Evolutionary conservation across 2,888 invertebrate genomes (phyloP).

Genomic region (Andrena bicolor): DNA sequence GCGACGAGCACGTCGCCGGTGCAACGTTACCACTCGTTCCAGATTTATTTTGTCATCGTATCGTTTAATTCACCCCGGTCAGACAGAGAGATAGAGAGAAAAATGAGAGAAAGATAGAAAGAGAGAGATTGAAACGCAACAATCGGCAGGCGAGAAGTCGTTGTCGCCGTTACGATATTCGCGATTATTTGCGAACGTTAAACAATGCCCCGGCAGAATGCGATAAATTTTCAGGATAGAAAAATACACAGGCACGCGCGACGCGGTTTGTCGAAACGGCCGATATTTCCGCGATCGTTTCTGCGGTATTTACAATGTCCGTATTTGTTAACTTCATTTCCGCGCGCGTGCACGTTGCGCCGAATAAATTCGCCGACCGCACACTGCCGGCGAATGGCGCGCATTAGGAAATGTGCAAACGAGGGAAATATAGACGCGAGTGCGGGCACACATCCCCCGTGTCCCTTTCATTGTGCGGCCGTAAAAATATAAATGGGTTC

Average conservation of each 20-base stretch:
- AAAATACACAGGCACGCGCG: conserved; percentile 27
- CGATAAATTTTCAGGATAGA: conserved; percentile 46
- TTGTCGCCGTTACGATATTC: conserved; percentile 15
- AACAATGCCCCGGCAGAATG: conserved; percentile 31
- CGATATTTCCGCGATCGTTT: conserved; percentile 51
- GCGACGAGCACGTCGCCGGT: background rate
- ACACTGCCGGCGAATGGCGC: background rate
- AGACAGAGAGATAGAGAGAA: background rate
- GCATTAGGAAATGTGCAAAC: conserved; percentile 38
- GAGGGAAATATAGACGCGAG: background rate
- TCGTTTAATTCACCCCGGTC: background rate
- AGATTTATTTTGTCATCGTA: conserved; percentile 11
- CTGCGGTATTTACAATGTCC: conserved; percentile 56
- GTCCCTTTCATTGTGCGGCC: background rate
- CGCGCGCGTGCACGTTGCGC: conserved; percentile 17
- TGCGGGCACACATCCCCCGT: background rate
- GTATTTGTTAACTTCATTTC: conserved; percentile 58
- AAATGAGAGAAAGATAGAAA: background rate
- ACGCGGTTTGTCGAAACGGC: background rate
- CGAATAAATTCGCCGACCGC: conserved; percentile 49
- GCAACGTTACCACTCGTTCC: conserved; percentile 4
- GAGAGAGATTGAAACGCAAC: background rate
- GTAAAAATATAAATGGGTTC: conserved; percentile 43
- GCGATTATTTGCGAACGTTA: conserved; percentile 44
- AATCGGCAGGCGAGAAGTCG: background rate